These are phyloP conservation scores for western clawed frog (Xenopus tropicalis) DNA, from an alignment of 2,113 vertebrate species.

Conservation along the genomic window DNA sequence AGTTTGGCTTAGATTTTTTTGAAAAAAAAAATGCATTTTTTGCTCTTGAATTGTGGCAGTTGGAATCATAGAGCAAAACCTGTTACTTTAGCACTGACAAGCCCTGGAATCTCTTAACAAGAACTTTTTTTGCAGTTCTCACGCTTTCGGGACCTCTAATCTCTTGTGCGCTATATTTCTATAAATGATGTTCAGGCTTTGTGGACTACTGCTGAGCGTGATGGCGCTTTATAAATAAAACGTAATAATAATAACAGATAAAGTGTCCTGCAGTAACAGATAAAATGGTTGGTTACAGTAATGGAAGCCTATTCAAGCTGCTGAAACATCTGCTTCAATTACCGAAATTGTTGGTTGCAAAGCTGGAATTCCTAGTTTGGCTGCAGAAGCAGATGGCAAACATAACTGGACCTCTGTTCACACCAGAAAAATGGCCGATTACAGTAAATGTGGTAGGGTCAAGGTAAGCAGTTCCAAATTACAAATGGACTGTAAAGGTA, in stretches of 20 bases:
- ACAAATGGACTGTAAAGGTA: conserved; percentile 1
- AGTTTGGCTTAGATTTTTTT: too few relatives aligned
- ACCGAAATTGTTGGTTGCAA: background rate
- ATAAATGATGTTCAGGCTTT: too few relatives aligned
- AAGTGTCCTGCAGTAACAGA: background rate
- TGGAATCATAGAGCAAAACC: too few relatives aligned
- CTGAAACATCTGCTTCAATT: background rate
- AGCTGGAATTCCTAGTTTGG: background rate
- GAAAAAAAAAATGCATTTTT: too few relatives aligned
- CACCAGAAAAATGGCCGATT: background rate
- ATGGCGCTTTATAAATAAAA: background rate
- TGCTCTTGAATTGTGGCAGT: too few relatives aligned
- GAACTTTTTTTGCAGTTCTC: too few relatives aligned
- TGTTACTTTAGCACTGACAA: too few relatives aligned
- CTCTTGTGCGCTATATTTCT: too few relatives aligned
- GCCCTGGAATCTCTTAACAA: too few relatives aligned
- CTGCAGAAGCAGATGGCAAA: background rate
- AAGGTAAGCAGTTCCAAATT: background rate
- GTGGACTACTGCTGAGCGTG: too few relatives aligned
- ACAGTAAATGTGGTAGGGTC: background rate
- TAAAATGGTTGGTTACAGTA: conserved; percentile 1
- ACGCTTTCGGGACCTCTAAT: too few relatives aligned
- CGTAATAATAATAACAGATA: background rate
- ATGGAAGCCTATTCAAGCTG: background rate
- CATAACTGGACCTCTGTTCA: background rate